phyloP scores from a whole-genome alignment of 2,888 invertebrate genomes.

The Andrena flavipes region DNA sequence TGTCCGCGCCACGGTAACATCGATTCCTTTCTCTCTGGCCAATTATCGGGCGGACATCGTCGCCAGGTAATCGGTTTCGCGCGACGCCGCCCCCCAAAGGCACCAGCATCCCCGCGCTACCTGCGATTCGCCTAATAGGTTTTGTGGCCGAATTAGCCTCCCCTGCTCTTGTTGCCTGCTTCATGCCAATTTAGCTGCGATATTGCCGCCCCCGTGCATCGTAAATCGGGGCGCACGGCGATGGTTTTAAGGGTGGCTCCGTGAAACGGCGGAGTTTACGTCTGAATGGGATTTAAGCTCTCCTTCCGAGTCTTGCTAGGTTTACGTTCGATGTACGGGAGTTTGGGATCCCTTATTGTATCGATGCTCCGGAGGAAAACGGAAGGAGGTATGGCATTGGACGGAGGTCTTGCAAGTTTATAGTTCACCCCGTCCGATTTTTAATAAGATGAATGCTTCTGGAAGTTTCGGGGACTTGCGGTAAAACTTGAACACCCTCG shows the following conservation, averaged over 20 bases:
- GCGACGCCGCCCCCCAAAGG: constrained; percentile 18
- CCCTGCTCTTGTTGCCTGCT: background rate
- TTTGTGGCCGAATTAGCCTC: constrained; percentile 15
- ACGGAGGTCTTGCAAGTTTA: too few relatives aligned
- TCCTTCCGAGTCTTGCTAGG: background rate
- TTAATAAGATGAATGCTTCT: too few relatives aligned
- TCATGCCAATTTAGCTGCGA: background rate
- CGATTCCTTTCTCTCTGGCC: constrained; percentile 61
- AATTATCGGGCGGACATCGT: constrained; percentile 53
- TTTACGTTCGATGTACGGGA: too few relatives aligned
- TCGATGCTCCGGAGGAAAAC: too few relatives aligned
- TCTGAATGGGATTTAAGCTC: background rate
- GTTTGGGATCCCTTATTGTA: too few relatives aligned
- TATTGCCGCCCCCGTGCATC: background rate
- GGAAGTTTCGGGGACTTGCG: too few relatives aligned
- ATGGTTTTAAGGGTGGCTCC: background rate
- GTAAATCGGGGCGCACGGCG: background rate
- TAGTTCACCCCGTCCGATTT: too few relatives aligned
- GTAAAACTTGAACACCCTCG: too few relatives aligned
- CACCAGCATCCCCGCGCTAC: background rate
- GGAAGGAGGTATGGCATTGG: too few relatives aligned
- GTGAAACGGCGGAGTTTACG: background rate
- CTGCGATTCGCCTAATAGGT: background rate
- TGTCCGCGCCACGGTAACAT: constrained; percentile 55
- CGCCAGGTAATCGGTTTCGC: constrained; percentile 44